Percentiles rank a stretch among this genome's conserved stretches.
Conservation (phyloP, 1,140 invertebrate species). For the Trachelipus rathkii region DNA sequence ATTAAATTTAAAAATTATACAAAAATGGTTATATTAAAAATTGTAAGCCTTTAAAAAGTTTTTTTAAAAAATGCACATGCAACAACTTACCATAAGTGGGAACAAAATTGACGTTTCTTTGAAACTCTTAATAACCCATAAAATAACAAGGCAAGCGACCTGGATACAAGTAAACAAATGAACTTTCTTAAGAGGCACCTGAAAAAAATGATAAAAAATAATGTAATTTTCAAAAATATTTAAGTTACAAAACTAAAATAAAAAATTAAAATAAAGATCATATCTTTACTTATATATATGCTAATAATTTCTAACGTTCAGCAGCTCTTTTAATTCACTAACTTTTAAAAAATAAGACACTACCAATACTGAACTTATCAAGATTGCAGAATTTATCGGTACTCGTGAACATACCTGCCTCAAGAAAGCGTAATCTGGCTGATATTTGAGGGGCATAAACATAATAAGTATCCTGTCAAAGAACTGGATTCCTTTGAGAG, state of each 20-base stretch:
- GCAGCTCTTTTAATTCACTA: too few relatives aligned
- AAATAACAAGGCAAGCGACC: constrained; percentile 77
- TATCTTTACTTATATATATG: neutral
- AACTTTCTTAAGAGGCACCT: constrained; percentile 88
- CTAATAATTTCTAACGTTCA: neutral
- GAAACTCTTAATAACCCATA: constrained; percentile 96
- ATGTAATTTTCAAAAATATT: too few relatives aligned
- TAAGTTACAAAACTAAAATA: neutral
- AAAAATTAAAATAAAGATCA: constrained; percentile 29
- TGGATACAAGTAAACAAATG: constrained; percentile 95
- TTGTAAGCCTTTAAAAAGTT: too few relatives aligned
- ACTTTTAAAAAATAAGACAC: too few relatives aligned
- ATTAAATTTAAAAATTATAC: too few relatives aligned
- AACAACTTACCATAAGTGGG: constrained; percentile 82
- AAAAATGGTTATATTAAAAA: too few relatives aligned
- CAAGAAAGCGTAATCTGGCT: constrained; percentile 96
- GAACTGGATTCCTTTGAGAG: constrained; percentile 90
- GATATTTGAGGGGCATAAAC: constrained; percentile 98
- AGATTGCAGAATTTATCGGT: too few relatives aligned
- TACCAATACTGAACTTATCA: too few relatives aligned
- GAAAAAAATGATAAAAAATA: constrained; percentile 45
- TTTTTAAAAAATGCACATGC: constrained; percentile 23
- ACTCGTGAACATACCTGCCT: too few relatives aligned
- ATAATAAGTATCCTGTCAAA: constrained; percentile 92
- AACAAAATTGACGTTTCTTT: constrained; percentile 90